These are phyloP conservation scores for Sinelater perroti DNA, from an alignment of 2,888 invertebrate genomes.

Conservation along the genomic window DNA sequence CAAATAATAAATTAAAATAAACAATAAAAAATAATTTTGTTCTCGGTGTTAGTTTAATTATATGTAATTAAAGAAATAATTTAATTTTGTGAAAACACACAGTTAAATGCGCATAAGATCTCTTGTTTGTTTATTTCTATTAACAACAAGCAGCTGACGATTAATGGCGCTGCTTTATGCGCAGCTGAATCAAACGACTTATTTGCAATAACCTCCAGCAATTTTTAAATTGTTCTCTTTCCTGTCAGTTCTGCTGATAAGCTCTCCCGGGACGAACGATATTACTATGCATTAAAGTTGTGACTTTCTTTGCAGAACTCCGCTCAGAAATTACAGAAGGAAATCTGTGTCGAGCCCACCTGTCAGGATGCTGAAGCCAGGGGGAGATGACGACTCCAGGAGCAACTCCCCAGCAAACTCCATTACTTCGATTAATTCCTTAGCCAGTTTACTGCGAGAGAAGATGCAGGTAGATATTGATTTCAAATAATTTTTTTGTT, in stretches of 20 bases:
- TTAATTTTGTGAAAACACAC: too few relatives aligned
- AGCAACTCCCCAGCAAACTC: conserved; percentile 78
- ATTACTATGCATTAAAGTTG: conserved; percentile 3
- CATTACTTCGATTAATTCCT: conserved; percentile 84
- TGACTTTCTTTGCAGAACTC: conserved; percentile 20
- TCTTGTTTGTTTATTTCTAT: too few relatives aligned
- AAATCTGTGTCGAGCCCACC: conserved; percentile 71
- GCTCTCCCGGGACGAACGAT: too few relatives aligned
- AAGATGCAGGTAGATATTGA: conserved; percentile 75
- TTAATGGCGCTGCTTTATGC: conserved; percentile 8
- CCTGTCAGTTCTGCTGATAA: conserved; percentile 21
- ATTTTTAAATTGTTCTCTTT: conserved; percentile 24
- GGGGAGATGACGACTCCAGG: conserved; percentile 66
- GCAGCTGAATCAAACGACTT: conserved; percentile 2
- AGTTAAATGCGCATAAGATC: too few relatives aligned
- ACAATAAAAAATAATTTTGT: too few relatives aligned
- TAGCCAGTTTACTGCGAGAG: conserved; percentile 83
- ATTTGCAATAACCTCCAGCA: conserved; percentile 24
- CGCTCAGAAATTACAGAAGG: conserved; percentile 65
- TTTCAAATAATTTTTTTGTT: conserved; percentile 6
- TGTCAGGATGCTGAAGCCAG: conserved; percentile 60
- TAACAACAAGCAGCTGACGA: conserved; percentile 12
- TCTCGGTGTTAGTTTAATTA: too few relatives aligned
- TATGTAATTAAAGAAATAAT: too few relatives aligned
- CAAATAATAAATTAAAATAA: too few relatives aligned